Base-by-base conservation (phyloP, 2,888 invertebrate genomes). In the Shargacucullia verbasci region DNA sequence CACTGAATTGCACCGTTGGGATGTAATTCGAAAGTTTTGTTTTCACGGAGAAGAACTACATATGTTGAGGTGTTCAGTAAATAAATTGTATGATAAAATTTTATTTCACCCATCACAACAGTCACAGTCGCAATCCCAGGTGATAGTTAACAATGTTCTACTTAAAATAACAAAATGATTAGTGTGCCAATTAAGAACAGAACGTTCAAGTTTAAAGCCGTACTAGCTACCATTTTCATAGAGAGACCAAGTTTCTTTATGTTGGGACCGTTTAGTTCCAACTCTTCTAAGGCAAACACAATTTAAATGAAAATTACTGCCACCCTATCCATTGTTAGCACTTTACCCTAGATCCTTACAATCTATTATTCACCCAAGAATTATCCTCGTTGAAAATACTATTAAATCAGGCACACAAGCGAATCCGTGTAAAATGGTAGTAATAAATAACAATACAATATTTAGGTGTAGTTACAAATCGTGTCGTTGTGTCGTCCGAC, bases 391-490 rank as follows among this genome's bases (percentile, higher is more conserved):
- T 77, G 77, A 77, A 78, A 77, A 69, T 70, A 78, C 74, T 72
- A 78, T 78, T 77, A 78, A 76, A 78, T 77, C 79, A 77, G 59
- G 45, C 59, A 62, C 63, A 76, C 77, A 73, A 76, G 77, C 79
- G 74, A 78, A 76, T 78, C 73, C 66, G 56, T 71, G 77, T 78
- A 71, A 69, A 76, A 76, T 64, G 78, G 54, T 66, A 44, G 70
- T 75, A 75, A 78, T 76, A 78, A 76, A 76, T 78, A 72, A 78
- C 75, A 74, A 73, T 77, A 78, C 78, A 77, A 78, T 78, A 78
- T 79, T 79, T 78, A 77, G 78, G 78, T 78, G 76, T 75, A 75
- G 73, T 69, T 72, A 76, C 73, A 76, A 76, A 78, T 78, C 73
- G 77, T 70, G 76, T 78, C 64, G 78, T 41, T 52, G 76, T 69